phyloP scores from a whole-genome alignment of 2,888 invertebrate species.

The Euplexia lucipara region DNA sequence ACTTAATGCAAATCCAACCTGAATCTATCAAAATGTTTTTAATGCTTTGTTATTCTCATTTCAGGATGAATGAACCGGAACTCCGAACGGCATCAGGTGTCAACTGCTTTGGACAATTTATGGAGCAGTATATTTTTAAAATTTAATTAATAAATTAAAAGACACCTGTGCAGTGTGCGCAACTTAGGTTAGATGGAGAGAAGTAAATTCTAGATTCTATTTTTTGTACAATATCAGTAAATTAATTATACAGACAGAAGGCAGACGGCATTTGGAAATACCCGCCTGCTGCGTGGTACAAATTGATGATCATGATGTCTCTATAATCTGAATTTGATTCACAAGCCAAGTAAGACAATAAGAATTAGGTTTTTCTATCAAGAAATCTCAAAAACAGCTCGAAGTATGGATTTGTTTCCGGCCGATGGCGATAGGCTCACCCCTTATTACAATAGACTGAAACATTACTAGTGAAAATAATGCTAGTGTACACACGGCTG shows the following conservation, averaged over 20 bases:
- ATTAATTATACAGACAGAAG: slow-evolving; percentile 3
- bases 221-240: not conserved
- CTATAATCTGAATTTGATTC: too few species aligned
- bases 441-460: too few species aligned
- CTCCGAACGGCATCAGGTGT: not conserved
- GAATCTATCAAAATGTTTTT: not conserved
- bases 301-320: too few species aligned
- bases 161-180: slow-evolving; percentile 18
- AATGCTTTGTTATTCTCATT: not conserved
- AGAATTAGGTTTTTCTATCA: not conserved
- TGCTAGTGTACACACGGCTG: too few species aligned
- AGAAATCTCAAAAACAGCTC: too few species aligned
- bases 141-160: slow-evolving; percentile 7
- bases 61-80: slow-evolving; percentile 39
- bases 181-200: not conserved
- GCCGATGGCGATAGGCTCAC: too few species aligned
- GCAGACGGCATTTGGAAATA: slow-evolving; percentile 24
- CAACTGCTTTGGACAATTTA: slow-evolving; percentile 1
- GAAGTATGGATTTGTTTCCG: too few species aligned
- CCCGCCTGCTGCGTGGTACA: not conserved
- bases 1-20: not conserved
- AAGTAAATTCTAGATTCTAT: not conserved
- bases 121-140: slow-evolving; percentile 1
- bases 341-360: too few species aligned
- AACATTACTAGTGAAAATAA: too few species aligned